Evolutionary conservation across 2,797 vertebrate species (phyloP), one percentile per base, ranked within the genome.

Genomic region (Lepidocolaptes lacrymiger): DNA sequence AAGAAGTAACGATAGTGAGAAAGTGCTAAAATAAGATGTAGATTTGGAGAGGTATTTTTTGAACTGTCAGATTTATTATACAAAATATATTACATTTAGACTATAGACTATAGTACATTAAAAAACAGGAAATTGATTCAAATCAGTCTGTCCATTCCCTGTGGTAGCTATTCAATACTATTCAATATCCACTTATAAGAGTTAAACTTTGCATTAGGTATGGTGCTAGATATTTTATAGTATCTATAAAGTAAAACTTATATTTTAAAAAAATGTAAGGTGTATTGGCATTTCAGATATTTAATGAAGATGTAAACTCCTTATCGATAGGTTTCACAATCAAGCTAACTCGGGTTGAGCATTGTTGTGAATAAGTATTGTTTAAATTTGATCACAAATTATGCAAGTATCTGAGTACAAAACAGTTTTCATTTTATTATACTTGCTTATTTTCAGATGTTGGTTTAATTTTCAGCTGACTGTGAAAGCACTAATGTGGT

Each of bases 61-160:
- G 19, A n/a, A 89, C n/a, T 71, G 12, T 72, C 14, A 88, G 32
- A 24, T 93, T 95, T 91, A 78, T 66, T 91, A 79, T 48, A 64
- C 3, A 73, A 92, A 75, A 83, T 59, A 82, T 55, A 51, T 81
- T 95, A 93, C 86, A 85, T 63, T 84, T n/a, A 89, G 27, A 61
- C 24, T 51, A 28, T 11, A 48, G 27, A 51, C 46, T 94, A 15
- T 14, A 83, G 7, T 41, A 93, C 3, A 24, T 3, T 90, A 55
- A 72, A 94, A 96, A 88, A 46, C n/a, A 85, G 14, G 49, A 97
- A 95, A 95, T 66, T 91, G 11, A 88, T 95, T 92, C 10, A 44
- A 91, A 12, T 27, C 24, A 2, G 13, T 63, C 46, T 95, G 23
- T 68, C 48, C n/a, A 59, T 84, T 95, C 44, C 17, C 43, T 85